Base-by-base conservation (phyloP, 2,113 vertebrate genomes). In the Varanus komodoensis region DNA sequence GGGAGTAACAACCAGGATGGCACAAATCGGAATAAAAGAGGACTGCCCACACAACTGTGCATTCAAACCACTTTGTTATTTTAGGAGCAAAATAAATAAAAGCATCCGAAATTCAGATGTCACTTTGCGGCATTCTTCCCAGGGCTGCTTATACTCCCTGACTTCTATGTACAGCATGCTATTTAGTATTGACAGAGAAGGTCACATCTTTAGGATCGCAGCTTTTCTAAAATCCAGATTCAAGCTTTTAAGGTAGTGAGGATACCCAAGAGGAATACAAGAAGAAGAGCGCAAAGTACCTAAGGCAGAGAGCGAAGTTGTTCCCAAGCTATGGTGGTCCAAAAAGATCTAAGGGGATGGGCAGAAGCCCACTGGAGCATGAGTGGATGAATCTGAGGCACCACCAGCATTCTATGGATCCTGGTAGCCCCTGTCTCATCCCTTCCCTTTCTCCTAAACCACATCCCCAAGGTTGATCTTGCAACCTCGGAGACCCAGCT, bases 11-110 rank as follows among this genome's bases (percentile, higher is more conserved):
- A 89, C 92, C 57, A 91, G 92, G 93, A 50, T 73, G 48, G 90
- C 84, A 27, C 50, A 57, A 0, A 14, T 6, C 27, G 86, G 48
- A 68, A 88, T 95, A 95, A 27, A 29, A 9, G 38, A 93, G 78
- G 84, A 93, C 94, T 92, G 86, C 92, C 77, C 82, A 85, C 50
- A 71, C 87, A 82, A 86, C 71, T 6, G 29, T 73, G 89, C 84
- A 82, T 21, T 86, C 8, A 67, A 86, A 57, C 34, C 68, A 32
- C 34, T 73, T 81, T 50, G 32, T 71, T n/a, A 73, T 69, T 81
- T 71, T 27, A 32, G 48, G 71, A 23, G 6, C 48, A 88, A n/a
- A 82, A 68, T 71, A 88, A 88, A 73, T 73, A 52, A 23, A 82
- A 80, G 44, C 21, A 71, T 82, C 67, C 29, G 23, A 48, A 32